Percentiles rank a stretch among this genome's conserved stretches.
phyloP scores from a whole-genome alignment of 2,888 invertebrate species.

The Drosophila ustulata region DNA sequence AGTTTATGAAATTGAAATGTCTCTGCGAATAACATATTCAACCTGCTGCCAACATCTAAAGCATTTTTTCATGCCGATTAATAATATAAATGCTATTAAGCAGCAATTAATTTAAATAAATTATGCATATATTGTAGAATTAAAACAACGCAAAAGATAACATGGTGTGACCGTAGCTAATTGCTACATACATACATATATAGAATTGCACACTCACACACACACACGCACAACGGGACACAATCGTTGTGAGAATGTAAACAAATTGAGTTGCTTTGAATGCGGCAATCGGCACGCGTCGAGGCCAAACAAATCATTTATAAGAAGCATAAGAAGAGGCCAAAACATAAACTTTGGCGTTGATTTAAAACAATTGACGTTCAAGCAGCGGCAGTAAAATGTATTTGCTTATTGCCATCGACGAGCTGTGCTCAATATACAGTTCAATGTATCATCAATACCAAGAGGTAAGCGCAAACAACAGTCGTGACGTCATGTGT shows the following conservation, averaged over 20 bases:
- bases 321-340: conserved; percentile 1
- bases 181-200: conserved; percentile 2
- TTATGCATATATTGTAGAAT: no score
- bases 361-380: conserved; percentile 6
- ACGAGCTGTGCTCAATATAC: conserved; percentile 16
- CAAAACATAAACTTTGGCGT: conserved; percentile 24
- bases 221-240: neutral
- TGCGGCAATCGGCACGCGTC: conserved; percentile 1
- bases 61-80: neutral
- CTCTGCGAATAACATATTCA: conserved; percentile 9
- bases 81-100: neutral
- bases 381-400: conserved; percentile 24
- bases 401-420: conserved; percentile 17
- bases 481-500: conserved; percentile 36
- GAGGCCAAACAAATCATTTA: conserved; percentile 42
- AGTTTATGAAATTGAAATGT: neutral
- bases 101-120: neutral
- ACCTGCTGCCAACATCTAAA: neutral
- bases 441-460: conserved; percentile 12
- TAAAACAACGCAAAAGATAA: neutral
- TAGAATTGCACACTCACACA: neutral
- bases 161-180: conserved; percentile 34
- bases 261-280: conserved; percentile 33
- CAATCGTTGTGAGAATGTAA: conserved; percentile 28
- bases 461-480: neutral